Conservation (phyloP, 2,888 invertebrate genomes). For the Pyrrhia umbra region DNA sequence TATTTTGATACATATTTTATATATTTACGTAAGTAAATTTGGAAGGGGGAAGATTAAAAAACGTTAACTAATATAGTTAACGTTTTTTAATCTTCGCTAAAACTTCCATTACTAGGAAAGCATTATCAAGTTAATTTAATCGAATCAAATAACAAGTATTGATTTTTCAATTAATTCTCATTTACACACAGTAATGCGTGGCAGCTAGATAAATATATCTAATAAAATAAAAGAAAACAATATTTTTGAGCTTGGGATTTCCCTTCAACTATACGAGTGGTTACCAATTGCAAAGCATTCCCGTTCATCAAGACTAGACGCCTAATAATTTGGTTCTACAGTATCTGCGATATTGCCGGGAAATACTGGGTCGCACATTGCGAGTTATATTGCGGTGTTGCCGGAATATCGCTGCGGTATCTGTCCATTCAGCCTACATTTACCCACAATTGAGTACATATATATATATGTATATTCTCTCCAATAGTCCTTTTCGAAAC, state of each 20-base stretch:
- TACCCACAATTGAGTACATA: slow-evolving; percentile 6
- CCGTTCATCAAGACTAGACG: slow-evolving; percentile 4
- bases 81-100: neutral
- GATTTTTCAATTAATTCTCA: too few relatives aligned
- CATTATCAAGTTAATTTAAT: neutral
- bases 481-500: slow-evolving; percentile 7
- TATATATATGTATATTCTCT: neutral
- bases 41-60: too few relatives aligned
- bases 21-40: slow-evolving; percentile 19
- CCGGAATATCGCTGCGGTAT: slow-evolving; percentile 14
- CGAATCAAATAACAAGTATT: too few relatives aligned
- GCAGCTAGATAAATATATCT: too few relatives aligned
- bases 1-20: slow-evolving; percentile 28
- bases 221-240: too few relatives aligned
- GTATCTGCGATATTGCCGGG: slow-evolving; percentile 15
- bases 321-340: slow-evolving; percentile 26
- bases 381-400: slow-evolving; percentile 8
- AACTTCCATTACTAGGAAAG: neutral
- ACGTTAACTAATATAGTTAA: too few relatives aligned
- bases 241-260: neutral
- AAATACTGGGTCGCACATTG: slow-evolving; percentile 9
- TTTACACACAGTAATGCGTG: neutral
- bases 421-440: slow-evolving; percentile 6
- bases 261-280: neutral
- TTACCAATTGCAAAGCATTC: neutral